Base-by-base conservation (phyloP, 2,113 vertebrate genomes). In the Vicugna pacos region DNA sequence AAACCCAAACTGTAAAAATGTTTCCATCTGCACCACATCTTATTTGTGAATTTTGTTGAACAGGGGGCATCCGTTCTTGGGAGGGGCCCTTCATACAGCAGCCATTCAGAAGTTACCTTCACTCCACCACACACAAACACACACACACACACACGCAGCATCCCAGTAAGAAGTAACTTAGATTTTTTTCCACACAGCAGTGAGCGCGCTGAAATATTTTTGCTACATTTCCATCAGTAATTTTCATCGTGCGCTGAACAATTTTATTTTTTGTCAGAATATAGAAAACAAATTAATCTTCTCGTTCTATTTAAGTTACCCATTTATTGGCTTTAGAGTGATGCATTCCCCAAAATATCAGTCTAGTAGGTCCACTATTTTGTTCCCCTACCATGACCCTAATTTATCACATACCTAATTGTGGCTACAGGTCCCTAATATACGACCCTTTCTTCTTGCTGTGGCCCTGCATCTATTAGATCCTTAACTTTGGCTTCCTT, bases 321-420 rank as follows among this genome's bases (percentile, higher is more conserved):
- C 8, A 10, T 20, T 46, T n/a, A 26, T 35, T 42, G 1, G 2
- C 32, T 62, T 50, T 38, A 8, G 9, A 54, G 14, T 35, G 12
- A n/a, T 7, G 15, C 8, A 10, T 13, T 3, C 32, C 60, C 24
- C 35, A 46, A 54, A 32, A 28, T 22, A 17, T 32, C 50, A 26
- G 8, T 7, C 13, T n/a, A 35, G 17, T 5, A 0, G 10, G 8
- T 8, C 32, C 11, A 6, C 35, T 75, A 24, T 54, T 38, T 46
- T 26, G 12, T 32, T 2, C 5, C 10, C 26, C 16, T 82, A 8
- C 9, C 19, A 1, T 0, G 6, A 10, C 10, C 8, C 6, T 26
- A 4, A 11, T 84, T 19, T 5, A 67, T 8, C 17, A 16, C n/a
- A 1, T 58, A 26, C 22, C 11, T n/a, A 60, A 62, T 42, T 62